These are phyloP conservation scores for Palythoa grandiflora DNA, from an alignment of 92 coral and sea anemone species.

Conservation along the genomic window DNA sequence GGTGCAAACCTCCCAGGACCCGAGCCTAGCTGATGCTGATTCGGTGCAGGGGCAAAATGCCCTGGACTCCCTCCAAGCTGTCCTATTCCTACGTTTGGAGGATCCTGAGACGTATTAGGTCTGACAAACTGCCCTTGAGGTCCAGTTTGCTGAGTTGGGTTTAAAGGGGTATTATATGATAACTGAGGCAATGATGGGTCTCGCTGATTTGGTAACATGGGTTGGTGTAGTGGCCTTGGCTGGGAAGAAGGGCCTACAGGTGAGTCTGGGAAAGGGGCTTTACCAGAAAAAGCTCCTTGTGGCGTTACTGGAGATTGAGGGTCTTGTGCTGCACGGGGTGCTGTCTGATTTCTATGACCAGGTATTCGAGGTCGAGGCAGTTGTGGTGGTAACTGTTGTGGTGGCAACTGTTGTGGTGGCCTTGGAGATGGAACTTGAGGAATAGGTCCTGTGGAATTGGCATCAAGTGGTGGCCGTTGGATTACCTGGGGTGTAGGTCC, in stretches of 20 bases:
- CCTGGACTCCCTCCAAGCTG: background rate
- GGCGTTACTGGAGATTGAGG: constrained; percentile 36
- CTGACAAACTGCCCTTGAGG: constrained; percentile 29
- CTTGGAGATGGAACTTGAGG: constrained; percentile 42
- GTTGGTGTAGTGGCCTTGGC: constrained; percentile 52
- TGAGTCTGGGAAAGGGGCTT: background rate
- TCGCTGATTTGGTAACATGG: constrained; percentile 71
- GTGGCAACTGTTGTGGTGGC: constrained; percentile 44
- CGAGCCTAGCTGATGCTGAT: background rate
- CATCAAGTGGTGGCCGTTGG: constrained; percentile 31
- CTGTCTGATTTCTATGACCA: constrained; percentile 49
- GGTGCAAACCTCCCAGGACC: background rate
- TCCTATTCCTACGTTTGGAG: background rate
- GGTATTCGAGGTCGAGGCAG: constrained; percentile 28
- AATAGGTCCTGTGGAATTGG: constrained; percentile 34
- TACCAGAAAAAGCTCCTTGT: constrained; percentile 15
- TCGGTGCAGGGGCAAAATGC: background rate
- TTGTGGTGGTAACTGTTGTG: constrained; percentile 49
- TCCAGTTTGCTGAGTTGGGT: constrained; percentile 35
- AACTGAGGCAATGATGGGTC: constrained; percentile 69
- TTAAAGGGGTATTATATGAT: constrained; percentile 73
- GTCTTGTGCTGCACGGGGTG: constrained; percentile 33
- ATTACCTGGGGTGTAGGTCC: constrained; percentile 36
- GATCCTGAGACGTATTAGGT: constrained; percentile 30
- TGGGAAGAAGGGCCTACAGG: constrained; percentile 54